phyloP scores from a whole-genome alignment of 1,140 invertebrate genomes.

The Macrobrachium nipponense region DNA sequence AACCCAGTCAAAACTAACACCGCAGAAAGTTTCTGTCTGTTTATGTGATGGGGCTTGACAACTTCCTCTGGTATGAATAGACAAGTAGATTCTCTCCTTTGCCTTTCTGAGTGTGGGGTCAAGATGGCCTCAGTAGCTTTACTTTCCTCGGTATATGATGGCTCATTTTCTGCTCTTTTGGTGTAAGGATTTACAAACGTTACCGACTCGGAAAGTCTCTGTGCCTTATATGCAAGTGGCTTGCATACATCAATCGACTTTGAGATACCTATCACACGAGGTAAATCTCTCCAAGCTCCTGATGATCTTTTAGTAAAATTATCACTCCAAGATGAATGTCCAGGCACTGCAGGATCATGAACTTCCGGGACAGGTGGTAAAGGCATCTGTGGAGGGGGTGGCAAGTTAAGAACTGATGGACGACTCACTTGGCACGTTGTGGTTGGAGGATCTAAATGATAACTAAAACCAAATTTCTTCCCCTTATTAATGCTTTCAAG shows the following conservation, averaged over 20 bases:
- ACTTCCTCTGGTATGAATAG: slow-evolving; percentile 47
- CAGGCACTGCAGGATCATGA: slow-evolving; percentile 38
- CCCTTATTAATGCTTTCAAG: slow-evolving; percentile 36
- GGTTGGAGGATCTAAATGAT: slow-evolving; percentile 42
- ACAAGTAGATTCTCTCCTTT: slow-evolving; percentile 47
- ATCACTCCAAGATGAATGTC: slow-evolving; percentile 39
- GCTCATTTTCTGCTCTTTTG: slow-evolving; percentile 12
- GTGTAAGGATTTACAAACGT: slow-evolving; percentile 51
- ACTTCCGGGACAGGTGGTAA: slow-evolving; percentile 46
- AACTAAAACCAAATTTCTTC: slow-evolving; percentile 41
- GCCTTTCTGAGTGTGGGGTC: slow-evolving; percentile 45
- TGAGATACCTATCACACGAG: not conserved
- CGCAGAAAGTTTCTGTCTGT: slow-evolving; percentile 55
- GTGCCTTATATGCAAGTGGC: slow-evolving; percentile 39
- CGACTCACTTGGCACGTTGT: slow-evolving; percentile 11
- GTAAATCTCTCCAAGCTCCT: slow-evolving; percentile 43
- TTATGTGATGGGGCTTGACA: slow-evolving; percentile 41
- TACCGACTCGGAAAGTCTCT: slow-evolving; percentile 44
- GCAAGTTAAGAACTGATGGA: slow-evolving; percentile 47
- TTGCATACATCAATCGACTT: slow-evolving; percentile 12
- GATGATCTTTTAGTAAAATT: slow-evolving; percentile 1
- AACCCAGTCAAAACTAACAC: slow-evolving; percentile 55
- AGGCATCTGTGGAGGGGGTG: slow-evolving; percentile 55
- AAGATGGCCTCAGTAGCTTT: slow-evolving; percentile 16
- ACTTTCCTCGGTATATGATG: slow-evolving; percentile 2